phyloP scores from a whole-genome alignment of 64 coral and sea anemone genomes.

The Porites australiensis region DNA sequence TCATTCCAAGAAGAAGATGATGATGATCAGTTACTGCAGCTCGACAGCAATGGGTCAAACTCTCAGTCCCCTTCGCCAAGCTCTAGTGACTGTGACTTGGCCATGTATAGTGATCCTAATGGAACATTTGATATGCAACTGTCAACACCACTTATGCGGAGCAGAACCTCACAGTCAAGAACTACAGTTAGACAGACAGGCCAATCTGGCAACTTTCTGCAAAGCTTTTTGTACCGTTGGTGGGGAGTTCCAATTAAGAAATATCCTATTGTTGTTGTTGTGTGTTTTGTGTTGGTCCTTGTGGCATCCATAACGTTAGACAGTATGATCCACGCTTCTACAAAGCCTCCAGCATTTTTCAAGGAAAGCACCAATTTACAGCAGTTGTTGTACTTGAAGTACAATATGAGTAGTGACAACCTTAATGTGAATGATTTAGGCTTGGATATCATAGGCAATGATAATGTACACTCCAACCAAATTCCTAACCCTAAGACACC shows the following conservation, averaged over 20 bases:
- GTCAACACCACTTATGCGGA: not conserved
- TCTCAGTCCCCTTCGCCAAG: slow-evolving; percentile 14
- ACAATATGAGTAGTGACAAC: slow-evolving; percentile 78
- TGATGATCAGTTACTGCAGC: not conserved
- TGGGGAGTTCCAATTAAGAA: slow-evolving; percentile 60
- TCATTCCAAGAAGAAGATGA: not conserved
- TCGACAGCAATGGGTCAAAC: not conserved
- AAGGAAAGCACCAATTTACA: slow-evolving; percentile 79
- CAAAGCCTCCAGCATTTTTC: slow-evolving; percentile 86
- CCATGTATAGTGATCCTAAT: slow-evolving; percentile 39
- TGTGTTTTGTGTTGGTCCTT: slow-evolving; percentile 37
- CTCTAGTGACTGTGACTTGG: slow-evolving; percentile 29
- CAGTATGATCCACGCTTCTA: slow-evolving; percentile 59
- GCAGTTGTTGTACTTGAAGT: slow-evolving; percentile 72
- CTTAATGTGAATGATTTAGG: not conserved
- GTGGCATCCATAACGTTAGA: slow-evolving; percentile 49
- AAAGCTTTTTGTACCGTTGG: slow-evolving; percentile 63
- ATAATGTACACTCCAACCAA: not conserved
- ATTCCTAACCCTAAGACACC: too few relatives aligned
- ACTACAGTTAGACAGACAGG: not conserved
- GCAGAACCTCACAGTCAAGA: not conserved
- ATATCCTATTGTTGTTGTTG: slow-evolving; percentile 50
- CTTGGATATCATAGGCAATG: not conserved
- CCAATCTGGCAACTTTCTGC: slow-evolving; percentile 58
- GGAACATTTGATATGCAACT: not conserved